Conservation (phyloP, 2,888 invertebrate species). For the Tupiocoris notatus region DNA sequence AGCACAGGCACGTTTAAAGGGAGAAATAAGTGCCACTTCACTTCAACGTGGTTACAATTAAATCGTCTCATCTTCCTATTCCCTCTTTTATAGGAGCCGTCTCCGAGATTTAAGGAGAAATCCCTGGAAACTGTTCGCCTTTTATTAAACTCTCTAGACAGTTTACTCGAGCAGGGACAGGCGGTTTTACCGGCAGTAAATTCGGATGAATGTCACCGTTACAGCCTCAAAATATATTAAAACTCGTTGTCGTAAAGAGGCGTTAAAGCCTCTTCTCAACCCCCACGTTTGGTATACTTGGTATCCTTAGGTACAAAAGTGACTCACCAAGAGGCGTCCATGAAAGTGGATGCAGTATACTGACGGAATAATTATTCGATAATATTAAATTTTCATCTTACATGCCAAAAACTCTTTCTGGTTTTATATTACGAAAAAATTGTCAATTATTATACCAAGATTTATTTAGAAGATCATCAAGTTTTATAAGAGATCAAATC, state of each 20-base stretch:
- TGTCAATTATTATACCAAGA: no score
- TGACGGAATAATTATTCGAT: no score
- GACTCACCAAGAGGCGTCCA: neutral
- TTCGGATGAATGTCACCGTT: constrained; percentile 7
- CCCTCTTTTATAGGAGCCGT: neutral
- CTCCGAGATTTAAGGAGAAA: neutral
- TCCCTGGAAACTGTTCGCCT: neutral
- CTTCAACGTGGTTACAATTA: constrained; percentile 3
- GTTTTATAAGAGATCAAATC: no score
- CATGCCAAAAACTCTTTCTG: no score
- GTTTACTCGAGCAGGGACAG: neutral
- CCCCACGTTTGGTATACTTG: neutral
- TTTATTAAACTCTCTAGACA: constrained; percentile 6
- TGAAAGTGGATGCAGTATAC: neutral
- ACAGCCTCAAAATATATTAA: constrained; percentile 7
- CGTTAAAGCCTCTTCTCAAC: neutral
- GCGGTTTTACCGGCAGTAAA: constrained; percentile 5
- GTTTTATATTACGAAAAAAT: no score
- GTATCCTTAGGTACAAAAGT: neutral
- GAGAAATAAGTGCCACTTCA: neutral
- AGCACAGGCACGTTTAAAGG: neutral
- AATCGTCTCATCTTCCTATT: neutral
- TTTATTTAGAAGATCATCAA: no score
- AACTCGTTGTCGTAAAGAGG: constrained; percentile 6
- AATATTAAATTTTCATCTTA: no score